A percentile compares a stretch with the other conserved stretches of the same genome.
Evolutionary conservation across 2,113 vertebrate genomes (phyloP).

Genomic region (Andinoacara biseriatus): DNA sequence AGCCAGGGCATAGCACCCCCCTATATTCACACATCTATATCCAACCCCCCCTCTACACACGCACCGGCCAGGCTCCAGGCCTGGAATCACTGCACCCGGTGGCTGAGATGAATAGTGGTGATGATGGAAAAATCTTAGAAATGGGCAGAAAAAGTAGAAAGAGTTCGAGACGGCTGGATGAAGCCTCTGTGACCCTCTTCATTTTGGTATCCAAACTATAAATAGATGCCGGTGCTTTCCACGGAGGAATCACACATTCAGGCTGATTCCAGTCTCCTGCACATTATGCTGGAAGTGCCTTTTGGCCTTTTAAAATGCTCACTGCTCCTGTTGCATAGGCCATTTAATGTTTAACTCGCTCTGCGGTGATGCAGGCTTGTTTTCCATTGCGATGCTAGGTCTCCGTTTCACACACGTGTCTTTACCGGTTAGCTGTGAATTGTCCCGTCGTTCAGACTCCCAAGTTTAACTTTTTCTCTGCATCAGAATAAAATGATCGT

Average conservation of each 20-base stretch:
- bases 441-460: neutral
- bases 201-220: slow-evolving; percentile 8
- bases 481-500: neutral
- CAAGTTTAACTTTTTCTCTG: neutral
- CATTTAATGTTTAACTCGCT: too few species aligned
- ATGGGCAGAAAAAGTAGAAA: slow-evolving; percentile 18
- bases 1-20: slow-evolving; percentile 19
- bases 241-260: neutral
- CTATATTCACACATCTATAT: slow-evolving; percentile 10
- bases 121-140: slow-evolving; percentile 20
- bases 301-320: neutral
- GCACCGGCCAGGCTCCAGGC: neutral
- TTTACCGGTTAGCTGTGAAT: neutral
- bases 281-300: neutral
- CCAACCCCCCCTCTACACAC: neutral
- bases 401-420: neutral
- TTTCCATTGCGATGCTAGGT: too few species aligned
- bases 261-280: slow-evolving; percentile 2
- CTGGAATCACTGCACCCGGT: slow-evolving; percentile 5
- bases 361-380: neutral
- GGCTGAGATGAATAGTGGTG: slow-evolving; percentile 23
- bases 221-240: slow-evolving; percentile 12
- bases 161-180: neutral
- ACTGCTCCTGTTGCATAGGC: neutral
- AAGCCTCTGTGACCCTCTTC: neutral